Base-by-base conservation (phyloP, 1,140 invertebrate species). In the Drosophila kurseongensis region DNA sequence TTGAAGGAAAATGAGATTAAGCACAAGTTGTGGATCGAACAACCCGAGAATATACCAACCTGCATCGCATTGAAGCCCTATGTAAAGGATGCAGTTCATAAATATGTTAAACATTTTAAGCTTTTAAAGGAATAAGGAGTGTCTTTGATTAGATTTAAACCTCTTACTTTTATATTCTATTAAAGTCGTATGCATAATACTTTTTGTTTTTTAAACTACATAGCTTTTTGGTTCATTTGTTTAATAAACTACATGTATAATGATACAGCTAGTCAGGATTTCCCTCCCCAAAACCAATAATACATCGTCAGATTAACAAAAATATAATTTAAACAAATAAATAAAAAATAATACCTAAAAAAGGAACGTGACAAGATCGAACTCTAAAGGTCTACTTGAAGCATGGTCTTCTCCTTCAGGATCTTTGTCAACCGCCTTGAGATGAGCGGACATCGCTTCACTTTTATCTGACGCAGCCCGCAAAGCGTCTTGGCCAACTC, bases 11-110 rank as follows among this genome's bases (percentile, higher is more conserved):
- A 95, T 74, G 94, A 95, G 29, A 95, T 99, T 54, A 94, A 95
- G 73, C 96, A 99, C 92, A 98, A 98, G 93, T 86, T 99, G 16
- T 99, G 99, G 99, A 96, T 98, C 69, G 98, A 99, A 94, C 97
- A 99, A 89, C 98, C 98, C 12, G 98, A 99, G 94, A 97, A 99
- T 93, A 96, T 98, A 90, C 95, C 97, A 44, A 99, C 98, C 1
- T 99, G 98, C 93, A 93, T 99, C 67, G 98, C 97, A 32, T 93
- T 96, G 1, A 99, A 98, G 93, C 99, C 99, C 8, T 98, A 98
- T 92, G 94, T 95, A 1, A 99, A 98, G 93, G 94, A 96, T 47
- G 93, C 95, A 57, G 93, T 99, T 13, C 96, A 98, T 85, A 95
- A 96, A 80, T 97, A 95, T 94, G 96, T 99, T 63, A 97, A 96